Conservation (phyloP, 2,888 invertebrate species). For the Netelia virgata region DNA sequence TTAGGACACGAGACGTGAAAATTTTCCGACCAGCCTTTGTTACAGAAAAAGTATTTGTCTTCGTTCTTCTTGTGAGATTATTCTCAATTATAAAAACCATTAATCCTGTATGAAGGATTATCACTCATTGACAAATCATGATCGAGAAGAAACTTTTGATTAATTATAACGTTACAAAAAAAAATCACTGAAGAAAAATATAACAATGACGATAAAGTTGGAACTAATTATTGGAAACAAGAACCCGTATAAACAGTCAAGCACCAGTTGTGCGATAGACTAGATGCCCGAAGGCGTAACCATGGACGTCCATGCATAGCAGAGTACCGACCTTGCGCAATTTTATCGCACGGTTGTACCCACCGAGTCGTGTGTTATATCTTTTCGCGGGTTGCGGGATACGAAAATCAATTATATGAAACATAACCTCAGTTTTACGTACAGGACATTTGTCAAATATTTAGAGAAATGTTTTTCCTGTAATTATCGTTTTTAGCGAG, state of each 20-base stretch:
- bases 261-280: slow-evolving; percentile 8
- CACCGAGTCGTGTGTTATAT: slow-evolving; percentile 33
- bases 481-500: no score
- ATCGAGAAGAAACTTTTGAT: not conserved
- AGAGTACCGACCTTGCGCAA: slow-evolving; percentile 67
- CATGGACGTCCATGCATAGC: slow-evolving; percentile 59
- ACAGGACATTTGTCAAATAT: no score
- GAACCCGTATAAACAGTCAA: slow-evolving; percentile 19
- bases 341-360: slow-evolving; percentile 41
- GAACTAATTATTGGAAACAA: not conserved
- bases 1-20: no score
- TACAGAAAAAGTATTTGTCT: not conserved
- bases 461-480: no score
- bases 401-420: slow-evolving; percentile 29
- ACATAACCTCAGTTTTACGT: no score
- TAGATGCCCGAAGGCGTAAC: slow-evolving; percentile 59
- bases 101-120: no score
- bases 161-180: not conserved
- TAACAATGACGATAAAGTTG: not conserved
- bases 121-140: no score
- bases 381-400: not conserved
- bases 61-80: not conserved
- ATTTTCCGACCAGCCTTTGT: no score
- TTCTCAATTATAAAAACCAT: not conserved
- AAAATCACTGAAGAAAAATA: not conserved